Evolutionary conservation across 2,113 vertebrate species (phyloP), one percentile per base, ranked within the genome.

Genomic region (Sphaerodactylus townsendi): DNA sequence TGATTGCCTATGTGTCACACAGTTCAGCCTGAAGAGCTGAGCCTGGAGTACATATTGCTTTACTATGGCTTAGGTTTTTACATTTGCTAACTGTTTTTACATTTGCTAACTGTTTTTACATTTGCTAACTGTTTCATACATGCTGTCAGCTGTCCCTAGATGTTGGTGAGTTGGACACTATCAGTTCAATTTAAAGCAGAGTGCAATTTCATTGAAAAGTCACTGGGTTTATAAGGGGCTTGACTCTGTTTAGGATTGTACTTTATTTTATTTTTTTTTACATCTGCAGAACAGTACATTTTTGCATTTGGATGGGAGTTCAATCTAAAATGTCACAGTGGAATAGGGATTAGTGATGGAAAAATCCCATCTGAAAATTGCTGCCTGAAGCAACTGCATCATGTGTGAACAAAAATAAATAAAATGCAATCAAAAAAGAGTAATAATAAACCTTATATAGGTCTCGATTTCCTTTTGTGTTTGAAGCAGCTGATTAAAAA

Each of bases 401-500:
- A 66, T 30, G 33, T 21, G 46, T 50, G 33, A 41, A 66, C 37
- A 33, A 37, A 56, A 83, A 83, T 76, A 74, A 74, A 68, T n/a
- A 69, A 80, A 68, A 50, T 14, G 15, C 62, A 25, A 39, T 48
- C 77, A 68, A 19, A 68, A 50, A 50, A 48, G 14, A 70, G 62
- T 39, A 41, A 68, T 68, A 69, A 53, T 68, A 10, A 53, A 56
- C 39, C n/a, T 68, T 19, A n/a, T 23, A 23, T 56, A 48, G 15
- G 65, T 77, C 35, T 53, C 73, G n/a, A n/a, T 69, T 77, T 37
- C 66, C 44, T 83, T 68, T 39, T 77, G 69, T 44, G 28, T 59
- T 77, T 77, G n/a, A 84, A 53, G 46, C 30, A 19, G 28, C 48
- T 69, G 73, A 69, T 76, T 76, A 76, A 77, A 84, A 71, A 71